Conservation (phyloP, 2,888 invertebrate genomes). For the Trypoxylon attenuatum region DNA sequence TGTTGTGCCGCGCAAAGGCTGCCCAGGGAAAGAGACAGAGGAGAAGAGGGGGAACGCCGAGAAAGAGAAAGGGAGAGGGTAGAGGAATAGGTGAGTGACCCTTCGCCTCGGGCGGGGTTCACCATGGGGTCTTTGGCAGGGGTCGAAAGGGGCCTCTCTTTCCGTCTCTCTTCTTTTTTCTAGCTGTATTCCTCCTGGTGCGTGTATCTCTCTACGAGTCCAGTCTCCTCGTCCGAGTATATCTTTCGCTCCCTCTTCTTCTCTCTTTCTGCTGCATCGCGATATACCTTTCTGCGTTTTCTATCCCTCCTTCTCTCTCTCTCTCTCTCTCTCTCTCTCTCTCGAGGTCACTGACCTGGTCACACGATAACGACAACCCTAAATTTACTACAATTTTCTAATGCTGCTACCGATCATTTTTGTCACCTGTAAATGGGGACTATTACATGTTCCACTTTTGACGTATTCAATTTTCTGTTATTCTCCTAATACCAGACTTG, state of each 20-base stretch:
- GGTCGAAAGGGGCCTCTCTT: conserved; percentile 55
- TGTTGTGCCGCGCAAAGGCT: conserved; percentile 59
- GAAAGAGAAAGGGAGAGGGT: background rate
- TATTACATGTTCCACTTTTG: too few species aligned
- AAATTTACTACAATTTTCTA: too few species aligned
- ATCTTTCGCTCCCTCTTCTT: conserved; percentile 7
- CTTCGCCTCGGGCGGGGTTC: conserved; percentile 66
- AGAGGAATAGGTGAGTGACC: conserved; percentile 67
- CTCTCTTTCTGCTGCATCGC: conserved; percentile 8
- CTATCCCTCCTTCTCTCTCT: conserved; percentile 44
- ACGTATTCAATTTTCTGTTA: too few species aligned
- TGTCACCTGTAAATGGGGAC: too few species aligned
- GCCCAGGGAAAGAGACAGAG: conserved; percentile 36
- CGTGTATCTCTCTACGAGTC: conserved; percentile 46
- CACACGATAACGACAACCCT: too few species aligned
- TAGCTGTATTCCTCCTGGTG: conserved; percentile 26
- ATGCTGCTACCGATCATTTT: background rate
- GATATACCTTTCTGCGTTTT: conserved; percentile 52
- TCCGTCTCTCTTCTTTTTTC: conserved; percentile 28
- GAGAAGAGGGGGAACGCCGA: background rate
- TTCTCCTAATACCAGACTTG: too few species aligned
- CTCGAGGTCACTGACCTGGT: conserved; percentile 14
- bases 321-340: conserved; percentile 47
- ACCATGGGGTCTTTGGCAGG: conserved; percentile 50
- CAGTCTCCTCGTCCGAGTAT: too few species aligned